These are phyloP conservation scores for Drosophila auraria DNA, from an alignment of 1,140 invertebrate species.

Conservation along the genomic window DNA sequence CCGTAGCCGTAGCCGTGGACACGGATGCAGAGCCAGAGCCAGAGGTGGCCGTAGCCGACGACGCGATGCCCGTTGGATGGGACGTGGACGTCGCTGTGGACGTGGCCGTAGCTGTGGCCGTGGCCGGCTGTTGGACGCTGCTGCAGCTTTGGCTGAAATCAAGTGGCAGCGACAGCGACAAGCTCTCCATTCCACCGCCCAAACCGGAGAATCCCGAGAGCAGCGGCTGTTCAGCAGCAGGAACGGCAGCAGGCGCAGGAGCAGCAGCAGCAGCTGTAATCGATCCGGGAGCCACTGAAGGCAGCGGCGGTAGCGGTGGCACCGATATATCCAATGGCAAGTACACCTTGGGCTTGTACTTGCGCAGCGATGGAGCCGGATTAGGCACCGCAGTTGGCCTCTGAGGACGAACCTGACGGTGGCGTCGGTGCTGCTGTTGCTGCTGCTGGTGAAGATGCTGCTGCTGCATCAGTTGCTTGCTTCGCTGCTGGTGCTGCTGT, in stretches of 20 bases:
- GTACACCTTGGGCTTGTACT: conserved; percentile 64
- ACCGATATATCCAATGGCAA: conserved; percentile 67
- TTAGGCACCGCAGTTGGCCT: conserved; percentile 27
- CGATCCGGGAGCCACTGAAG: conserved; percentile 14
- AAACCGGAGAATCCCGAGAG: conserved; percentile 11
- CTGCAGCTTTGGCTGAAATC: conserved; percentile 46
- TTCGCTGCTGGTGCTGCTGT: conserved; percentile 37
- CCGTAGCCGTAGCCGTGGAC: conserved; percentile 46
- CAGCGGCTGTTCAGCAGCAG: conserved; percentile 20
- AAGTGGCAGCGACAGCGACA: conserved; percentile 52
- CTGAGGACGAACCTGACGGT: conserved; percentile 54
- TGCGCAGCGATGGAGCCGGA: conserved; percentile 34
- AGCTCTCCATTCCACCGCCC: conserved; percentile 28
- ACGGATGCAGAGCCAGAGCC: conserved; percentile 13
- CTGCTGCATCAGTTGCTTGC: conserved; percentile 72
- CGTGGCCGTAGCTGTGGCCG: conserved; percentile 3
- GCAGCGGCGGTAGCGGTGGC: conserved; percentile 50
- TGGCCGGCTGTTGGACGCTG: conserved; percentile 18
- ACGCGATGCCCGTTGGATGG: conserved; percentile 12
- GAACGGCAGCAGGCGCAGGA: conserved; percentile 17
- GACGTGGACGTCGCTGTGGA: conserved; percentile 13
- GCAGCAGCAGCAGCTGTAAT: conserved; percentile 11
- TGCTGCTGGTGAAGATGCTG: conserved; percentile 27
- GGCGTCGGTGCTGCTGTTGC: conserved; percentile 45
- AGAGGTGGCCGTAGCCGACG: conserved; percentile 16